A percentile compares a stretch with the other conserved stretches of the same genome.
Evolutionary conservation across 2,113 vertebrate species (phyloP).

Genomic region (Gulo gulo): DNA sequence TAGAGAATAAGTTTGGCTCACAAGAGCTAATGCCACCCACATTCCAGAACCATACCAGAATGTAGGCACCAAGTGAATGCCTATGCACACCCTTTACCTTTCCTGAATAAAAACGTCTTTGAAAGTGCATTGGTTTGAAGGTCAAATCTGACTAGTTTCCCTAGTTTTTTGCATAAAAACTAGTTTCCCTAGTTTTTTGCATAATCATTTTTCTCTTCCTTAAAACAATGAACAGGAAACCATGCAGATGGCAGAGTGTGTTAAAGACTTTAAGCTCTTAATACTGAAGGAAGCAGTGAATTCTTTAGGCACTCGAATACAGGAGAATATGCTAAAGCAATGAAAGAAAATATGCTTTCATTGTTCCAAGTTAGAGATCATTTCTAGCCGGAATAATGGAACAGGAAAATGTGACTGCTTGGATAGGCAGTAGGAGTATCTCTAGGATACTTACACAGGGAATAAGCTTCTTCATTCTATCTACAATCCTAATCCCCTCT

Average conservation of each 20-base stretch:
- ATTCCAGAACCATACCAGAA: not conserved
- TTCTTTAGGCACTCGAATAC: not conserved
- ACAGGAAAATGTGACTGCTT: not conserved
- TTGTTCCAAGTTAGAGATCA: not conserved
- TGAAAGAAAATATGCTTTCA: not conserved
- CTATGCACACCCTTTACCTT: not conserved
- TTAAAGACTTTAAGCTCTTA: not conserved
- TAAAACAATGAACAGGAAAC: not conserved
- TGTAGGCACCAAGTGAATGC: not conserved
- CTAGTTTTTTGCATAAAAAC: not conserved
- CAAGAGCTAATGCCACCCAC: constrained; percentile 28
- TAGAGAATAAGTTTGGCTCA: constrained; percentile 55
- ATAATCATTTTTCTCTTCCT: not conserved
- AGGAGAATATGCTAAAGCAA: not conserved
- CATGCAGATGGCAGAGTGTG: not conserved
- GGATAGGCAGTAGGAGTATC: not conserved
- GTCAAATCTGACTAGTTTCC: not conserved
- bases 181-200: not conserved
- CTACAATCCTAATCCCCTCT: not conserved
- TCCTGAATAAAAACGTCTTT: not conserved
- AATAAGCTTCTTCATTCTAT: not conserved
- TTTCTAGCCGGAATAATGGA: not conserved
- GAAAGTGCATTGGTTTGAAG: not conserved
- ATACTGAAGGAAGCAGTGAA: not conserved
- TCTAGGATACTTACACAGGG: not conserved